A percentile compares a stretch with the other conserved stretches of the same genome.
phyloP scores from a whole-genome alignment of 2,797 vertebrate genomes.

The Epinephelus malabaricus region DNA sequence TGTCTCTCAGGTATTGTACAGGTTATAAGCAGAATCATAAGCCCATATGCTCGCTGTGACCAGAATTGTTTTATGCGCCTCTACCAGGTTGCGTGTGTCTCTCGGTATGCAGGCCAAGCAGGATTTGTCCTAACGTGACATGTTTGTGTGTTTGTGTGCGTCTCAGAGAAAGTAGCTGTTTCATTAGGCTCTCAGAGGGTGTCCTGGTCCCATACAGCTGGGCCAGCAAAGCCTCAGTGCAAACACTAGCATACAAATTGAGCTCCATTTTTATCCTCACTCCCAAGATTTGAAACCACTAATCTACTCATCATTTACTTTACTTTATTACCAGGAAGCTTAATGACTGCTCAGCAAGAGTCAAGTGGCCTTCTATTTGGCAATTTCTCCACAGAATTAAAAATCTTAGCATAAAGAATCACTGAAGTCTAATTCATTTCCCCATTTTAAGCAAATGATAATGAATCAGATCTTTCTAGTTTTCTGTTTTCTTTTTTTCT shows the following conservation, averaged over 20 bases:
- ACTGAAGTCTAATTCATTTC: constrained; percentile 2
- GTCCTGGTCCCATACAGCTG: constrained; percentile 68
- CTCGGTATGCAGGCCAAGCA: not conserved
- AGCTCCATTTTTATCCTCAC: constrained; percentile 25
- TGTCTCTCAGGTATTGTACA: not conserved
- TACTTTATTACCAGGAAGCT: constrained; percentile 43
- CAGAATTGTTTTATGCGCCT: not conserved
- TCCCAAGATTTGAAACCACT: constrained; percentile 42
- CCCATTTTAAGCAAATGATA: constrained; percentile 6
- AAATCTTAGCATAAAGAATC: constrained; percentile 13
- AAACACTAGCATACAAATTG: constrained; percentile 66
- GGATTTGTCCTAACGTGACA: constrained; percentile 20
- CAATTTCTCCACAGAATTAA: constrained; percentile 25
- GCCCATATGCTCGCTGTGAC: not conserved
- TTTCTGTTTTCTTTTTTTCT: not conserved
- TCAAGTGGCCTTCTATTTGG: constrained; percentile 31
- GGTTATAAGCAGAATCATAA: not conserved
- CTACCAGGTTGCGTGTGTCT: not conserved
- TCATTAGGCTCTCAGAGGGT: constrained; percentile 80
- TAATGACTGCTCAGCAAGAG: constrained; percentile 42
- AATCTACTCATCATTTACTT: constrained; percentile 39
- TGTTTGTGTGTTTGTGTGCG: constrained; percentile 28
- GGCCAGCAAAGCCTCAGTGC: constrained; percentile 36
- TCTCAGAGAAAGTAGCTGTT: constrained; percentile 58
- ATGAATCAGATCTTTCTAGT: constrained; percentile 2